Evolutionary conservation across 1,140 invertebrate species (phyloP).

Genomic region (Gryllus bimaculatus): DNA sequence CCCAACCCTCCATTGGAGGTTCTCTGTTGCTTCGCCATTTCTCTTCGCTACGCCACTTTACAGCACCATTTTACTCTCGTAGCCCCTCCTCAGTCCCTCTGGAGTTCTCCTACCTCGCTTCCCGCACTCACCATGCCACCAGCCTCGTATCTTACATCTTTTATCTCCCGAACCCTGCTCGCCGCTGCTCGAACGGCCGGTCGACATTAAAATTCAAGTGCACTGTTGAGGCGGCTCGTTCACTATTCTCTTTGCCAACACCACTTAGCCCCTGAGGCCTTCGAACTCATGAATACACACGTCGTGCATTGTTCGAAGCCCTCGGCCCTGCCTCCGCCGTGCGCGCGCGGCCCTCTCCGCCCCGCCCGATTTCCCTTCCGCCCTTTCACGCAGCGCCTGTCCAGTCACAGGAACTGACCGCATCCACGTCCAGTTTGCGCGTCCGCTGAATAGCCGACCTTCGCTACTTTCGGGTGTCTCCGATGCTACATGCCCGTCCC

Average conservation of each 20-base stretch:
- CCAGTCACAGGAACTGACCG: not conserved
- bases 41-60: no score
- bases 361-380: not conserved
- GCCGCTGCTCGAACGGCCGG: not conserved
- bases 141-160: not conserved
- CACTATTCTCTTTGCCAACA: constrained; percentile 4
- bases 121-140: not conserved
- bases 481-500: no score
- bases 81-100: no score
- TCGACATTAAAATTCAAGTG: constrained; percentile 5
- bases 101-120: not conserved
- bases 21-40: no score
- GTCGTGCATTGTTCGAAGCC: not conserved
- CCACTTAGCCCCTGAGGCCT: not conserved
- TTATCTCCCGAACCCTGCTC: not conserved
- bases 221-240: not conserved
- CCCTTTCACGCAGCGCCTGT: not conserved
- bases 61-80: no score
- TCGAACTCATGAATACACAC: constrained; percentile 4
- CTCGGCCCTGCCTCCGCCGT: no score
- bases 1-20: no score
- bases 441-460: no score
- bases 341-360: not conserved
- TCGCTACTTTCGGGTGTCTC: no score
- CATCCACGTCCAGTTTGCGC: not conserved